These are phyloP conservation scores for Atta texana DNA, from an alignment of 1,140 invertebrate species.

Conservation along the genomic window DNA sequence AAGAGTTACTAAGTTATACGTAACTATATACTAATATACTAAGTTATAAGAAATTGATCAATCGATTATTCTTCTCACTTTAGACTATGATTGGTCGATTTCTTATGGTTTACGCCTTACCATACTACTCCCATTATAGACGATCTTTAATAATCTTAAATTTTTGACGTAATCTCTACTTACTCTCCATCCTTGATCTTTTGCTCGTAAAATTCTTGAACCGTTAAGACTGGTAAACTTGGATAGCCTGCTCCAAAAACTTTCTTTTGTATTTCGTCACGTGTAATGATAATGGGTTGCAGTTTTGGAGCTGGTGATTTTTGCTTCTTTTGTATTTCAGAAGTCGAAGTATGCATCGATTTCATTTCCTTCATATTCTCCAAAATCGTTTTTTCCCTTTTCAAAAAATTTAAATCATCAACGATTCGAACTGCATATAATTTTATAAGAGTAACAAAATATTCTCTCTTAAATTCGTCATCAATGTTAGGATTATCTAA, in stretches of 20 bases:
- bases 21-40: too few relatives aligned
- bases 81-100: too few relatives aligned
- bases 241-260: constrained; percentile 98
- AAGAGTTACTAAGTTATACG: too few relatives aligned
- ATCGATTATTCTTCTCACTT: too few relatives aligned
- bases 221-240: constrained; percentile 95
- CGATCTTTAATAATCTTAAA: too few relatives aligned
- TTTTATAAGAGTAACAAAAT: constrained; percentile 93
- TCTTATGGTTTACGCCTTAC: too few relatives aligned
- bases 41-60: too few relatives aligned
- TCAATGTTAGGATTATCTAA: constrained; percentile 89
- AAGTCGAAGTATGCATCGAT: constrained; percentile 56
- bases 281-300: constrained; percentile 97
- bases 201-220: constrained; percentile 98
- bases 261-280: constrained; percentile 95
- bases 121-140: too few relatives aligned
- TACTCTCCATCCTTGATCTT: constrained; percentile 93
- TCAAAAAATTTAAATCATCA: constrained; percentile 92
- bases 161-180: constrained; percentile 77
- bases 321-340: constrained; percentile 78
- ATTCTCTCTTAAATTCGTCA: constrained; percentile 93
- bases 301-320: constrained; percentile 87
- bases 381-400: constrained; percentile 91
- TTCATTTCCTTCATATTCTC: constrained; percentile 88
- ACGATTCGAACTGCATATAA: constrained; percentile 91